Evolutionary conservation across 2,113 vertebrate species (phyloP), one percentile per base, ranked within the genome.

Genomic region (Xiphophorus hellerii): DNA sequence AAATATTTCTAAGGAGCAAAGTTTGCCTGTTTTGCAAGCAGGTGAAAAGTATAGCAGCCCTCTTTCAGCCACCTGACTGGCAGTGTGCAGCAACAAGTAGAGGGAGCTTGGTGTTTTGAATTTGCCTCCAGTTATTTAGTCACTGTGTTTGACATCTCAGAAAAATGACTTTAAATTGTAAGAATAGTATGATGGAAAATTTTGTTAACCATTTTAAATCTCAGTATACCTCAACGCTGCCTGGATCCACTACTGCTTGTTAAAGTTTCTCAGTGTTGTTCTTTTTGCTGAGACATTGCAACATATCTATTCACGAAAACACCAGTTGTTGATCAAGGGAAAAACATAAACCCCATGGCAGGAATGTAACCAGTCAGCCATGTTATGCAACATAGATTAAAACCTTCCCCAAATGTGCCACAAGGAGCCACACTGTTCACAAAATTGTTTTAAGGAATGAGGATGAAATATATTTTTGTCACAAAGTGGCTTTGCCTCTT

Each of bases 401-500:
- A 44, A 73, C 22, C 15, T 44, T 58, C 37, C 39, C 35, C 20
- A 67, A 44, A 8, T 37, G 28, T 1, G 9, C 60, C n/a, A 11
- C 37, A 42, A 30, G 42, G 76, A 74, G 17, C 44, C 25, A 22
- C 31, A 48, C 27, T 17, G 33, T 48, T 11, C 25, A 71, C 31
- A 51, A 62, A 42, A 58, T 58, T 67, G 62, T 62, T 42, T 76
- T 62, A 69, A 25, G 27, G 30, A 66, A 3, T 22, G 29, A 68
- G 20, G 0, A 1, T 9, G n/a, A 17, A 62, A 69, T 48, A 60
- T 37, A 64, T 12, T 61, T 72, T 69, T 17, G 27, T 76, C 29
- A 30, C 35, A 5, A 3, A 17, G 37, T 42, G 66, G 28, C 48
- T 66, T 66, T 61, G 65, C 8, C 69, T 58, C 67, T 65, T 11